Percentiles rank a stretch among this genome's conserved stretches.
phyloP scores from a whole-genome alignment of 2,797 vertebrate genomes.

The Etheostoma nigrum region DNA sequence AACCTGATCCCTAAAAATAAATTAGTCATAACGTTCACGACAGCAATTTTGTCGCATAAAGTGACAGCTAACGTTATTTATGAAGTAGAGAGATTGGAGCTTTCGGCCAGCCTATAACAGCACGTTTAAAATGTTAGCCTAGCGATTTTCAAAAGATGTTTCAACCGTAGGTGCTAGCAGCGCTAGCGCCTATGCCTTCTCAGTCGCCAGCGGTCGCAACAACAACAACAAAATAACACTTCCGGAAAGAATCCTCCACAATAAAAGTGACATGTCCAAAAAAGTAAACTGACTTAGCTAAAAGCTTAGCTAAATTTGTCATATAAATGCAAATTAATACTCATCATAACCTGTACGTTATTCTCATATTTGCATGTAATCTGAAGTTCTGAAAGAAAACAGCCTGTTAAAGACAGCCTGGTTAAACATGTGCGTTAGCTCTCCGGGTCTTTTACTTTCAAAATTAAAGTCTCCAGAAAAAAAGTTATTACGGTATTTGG shows the following conservation, averaged over 20 bases:
- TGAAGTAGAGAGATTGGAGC: neutral
- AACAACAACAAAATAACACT: conserved; percentile 8
- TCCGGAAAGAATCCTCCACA: conserved; percentile 29
- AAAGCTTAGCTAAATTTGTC: neutral
- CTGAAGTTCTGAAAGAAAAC: neutral
- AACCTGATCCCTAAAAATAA: conserved; percentile 51
- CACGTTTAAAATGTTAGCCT: conserved; percentile 50
- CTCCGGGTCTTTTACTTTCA: conserved; percentile 6
- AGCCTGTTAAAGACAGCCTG: neutral
- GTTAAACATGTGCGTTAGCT: too few species aligned
- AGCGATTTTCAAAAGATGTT: conserved; percentile 22
- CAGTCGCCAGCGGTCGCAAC: neutral
- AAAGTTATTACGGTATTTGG: neutral
- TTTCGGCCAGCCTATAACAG: neutral
- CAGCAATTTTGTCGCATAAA: conserved; percentile 25
- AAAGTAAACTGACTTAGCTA: neutral
- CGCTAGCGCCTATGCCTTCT: neutral
- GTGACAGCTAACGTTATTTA: neutral
- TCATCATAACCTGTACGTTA: neutral
- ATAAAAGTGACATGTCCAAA: conserved; percentile 23
- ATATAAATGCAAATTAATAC: neutral
- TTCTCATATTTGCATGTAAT: neutral
- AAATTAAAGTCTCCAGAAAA: conserved; percentile 4
- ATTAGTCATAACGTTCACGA: conserved; percentile 71
- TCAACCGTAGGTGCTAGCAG: conserved; percentile 18